These are phyloP conservation scores for Corythucha ciliata DNA, from an alignment of 2,888 invertebrate species.

Conservation along the genomic window DNA sequence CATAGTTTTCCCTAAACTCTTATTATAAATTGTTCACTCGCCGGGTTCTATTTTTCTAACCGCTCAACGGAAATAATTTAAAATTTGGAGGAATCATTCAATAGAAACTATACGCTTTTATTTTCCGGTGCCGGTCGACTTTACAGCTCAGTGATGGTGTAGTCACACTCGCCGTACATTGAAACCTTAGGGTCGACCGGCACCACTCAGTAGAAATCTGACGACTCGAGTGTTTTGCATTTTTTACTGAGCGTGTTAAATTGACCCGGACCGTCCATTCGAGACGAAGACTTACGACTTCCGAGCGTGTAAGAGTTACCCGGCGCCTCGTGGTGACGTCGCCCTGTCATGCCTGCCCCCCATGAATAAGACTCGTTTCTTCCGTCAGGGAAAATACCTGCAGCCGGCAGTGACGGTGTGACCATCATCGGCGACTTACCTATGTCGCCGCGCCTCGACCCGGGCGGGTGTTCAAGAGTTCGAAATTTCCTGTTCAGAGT, in stretches of 20 bases:
- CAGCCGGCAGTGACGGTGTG: not conserved
- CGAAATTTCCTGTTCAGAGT: constrained; percentile 38
- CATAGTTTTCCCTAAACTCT: no score
- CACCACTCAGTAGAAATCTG: constrained; percentile 84
- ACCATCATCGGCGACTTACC: no score
- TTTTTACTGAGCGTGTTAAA: constrained; percentile 93
- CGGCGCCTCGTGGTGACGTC: constrained; percentile 39
- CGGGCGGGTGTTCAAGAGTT: constrained; percentile 37
- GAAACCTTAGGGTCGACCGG: constrained; percentile 22
- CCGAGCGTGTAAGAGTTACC: constrained; percentile 46
- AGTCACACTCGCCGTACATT: no score
- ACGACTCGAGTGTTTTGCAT: constrained; percentile 89
- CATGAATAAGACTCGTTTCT: not conserved
- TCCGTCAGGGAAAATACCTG: not conserved
- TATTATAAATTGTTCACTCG: not conserved
- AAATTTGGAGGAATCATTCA: constrained; percentile 6
- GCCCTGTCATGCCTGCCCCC: constrained; percentile 33
- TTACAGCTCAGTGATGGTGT: constrained; percentile 29
- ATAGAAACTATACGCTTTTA: not conserved
- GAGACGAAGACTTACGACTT: constrained; percentile 52
- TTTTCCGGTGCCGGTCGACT: constrained; percentile 23
- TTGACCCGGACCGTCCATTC: constrained; percentile 61
- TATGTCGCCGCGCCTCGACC: constrained; percentile 23
- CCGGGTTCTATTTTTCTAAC: not conserved
- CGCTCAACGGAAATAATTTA: no score